Base-by-base conservation (phyloP, 2,113 vertebrate genomes). In the Lepisosteus osseus region DNA sequence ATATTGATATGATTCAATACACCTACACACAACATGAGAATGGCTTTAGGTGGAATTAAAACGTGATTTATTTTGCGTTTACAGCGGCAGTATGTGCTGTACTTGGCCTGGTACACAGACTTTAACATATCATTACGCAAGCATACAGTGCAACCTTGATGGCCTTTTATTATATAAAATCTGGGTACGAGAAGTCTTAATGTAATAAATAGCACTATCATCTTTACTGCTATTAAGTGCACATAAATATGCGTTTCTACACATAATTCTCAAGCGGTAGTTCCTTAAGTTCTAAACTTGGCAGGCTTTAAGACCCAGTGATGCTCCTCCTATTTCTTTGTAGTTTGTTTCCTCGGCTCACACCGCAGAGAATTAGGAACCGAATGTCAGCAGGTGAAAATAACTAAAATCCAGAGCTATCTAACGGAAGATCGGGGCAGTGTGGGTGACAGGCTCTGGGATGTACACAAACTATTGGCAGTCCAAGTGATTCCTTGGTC, bases 281-380 rank as follows among this genome's bases (percentile, higher is more conserved):
- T 54, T 3, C 7, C 29, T 59, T 6, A 63, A 45, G 4, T 51
- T 69, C 43, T 42, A 29, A 64, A 65, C 51, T 0, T 0, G 56
- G 68, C 86, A 72, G 43, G 44, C 88, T 87, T 69, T 92, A 92
- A 90, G 90, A 92, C 91, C 91, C 89, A 77, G 87, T 65, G 59
- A 41, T 68, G 67, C 57, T 74, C 72, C 76, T 70, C 71, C 70
- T 74, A 76, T 86, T 74, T 80, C 86, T 87, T 81, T 85, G 87
- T 87, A 88, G 84, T 89, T 80, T 75, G 71, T 76, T 82, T 77
- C 57, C 4, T 7, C 15, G 62, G 43, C 86, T 85, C 83, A 82
- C 85, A 72, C 84, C 82, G 73, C 79, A 84, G 81, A 77, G 81
- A 84, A 81, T 69, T 69, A 72, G 56, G 69, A 56, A 40, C 55